phyloP scores from a whole-genome alignment of 2,113 vertebrate species.

The Dicrurus megarhynchus region DNA sequence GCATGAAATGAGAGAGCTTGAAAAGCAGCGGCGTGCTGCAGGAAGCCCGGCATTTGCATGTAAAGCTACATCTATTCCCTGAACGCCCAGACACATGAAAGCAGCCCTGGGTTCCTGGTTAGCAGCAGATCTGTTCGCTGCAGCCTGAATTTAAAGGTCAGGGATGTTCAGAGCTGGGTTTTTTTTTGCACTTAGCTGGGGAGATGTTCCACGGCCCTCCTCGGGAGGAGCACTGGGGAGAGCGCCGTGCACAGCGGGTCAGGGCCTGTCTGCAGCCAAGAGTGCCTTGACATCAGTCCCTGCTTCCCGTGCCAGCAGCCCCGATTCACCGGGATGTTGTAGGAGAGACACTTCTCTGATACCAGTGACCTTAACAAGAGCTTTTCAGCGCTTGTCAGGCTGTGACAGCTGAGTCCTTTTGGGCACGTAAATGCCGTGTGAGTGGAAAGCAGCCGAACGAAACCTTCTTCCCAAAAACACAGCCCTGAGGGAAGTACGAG shows the following conservation, averaged over 20 bases:
- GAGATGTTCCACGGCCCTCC: background rate
- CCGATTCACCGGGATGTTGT: background rate
- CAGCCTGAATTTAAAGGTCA: slow-evolving; percentile 14
- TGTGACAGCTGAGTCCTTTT: background rate
- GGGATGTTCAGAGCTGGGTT: background rate
- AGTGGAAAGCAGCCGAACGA: background rate
- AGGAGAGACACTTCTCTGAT: background rate
- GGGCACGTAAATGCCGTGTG: background rate
- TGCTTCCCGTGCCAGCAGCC: background rate
- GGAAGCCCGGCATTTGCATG: slow-evolving; percentile 19
- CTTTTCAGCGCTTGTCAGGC: background rate
- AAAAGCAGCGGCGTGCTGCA: background rate
- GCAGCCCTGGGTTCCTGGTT: background rate
- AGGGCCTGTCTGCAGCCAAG: background rate
- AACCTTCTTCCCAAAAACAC: background rate
- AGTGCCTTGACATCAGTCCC: background rate
- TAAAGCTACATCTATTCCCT: slow-evolving; percentile 2
- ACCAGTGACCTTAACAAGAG: background rate
- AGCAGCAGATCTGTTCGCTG: background rate
- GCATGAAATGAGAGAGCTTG: background rate
- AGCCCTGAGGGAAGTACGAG: background rate
- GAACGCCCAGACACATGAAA: background rate
- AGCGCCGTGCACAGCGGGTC: background rate
- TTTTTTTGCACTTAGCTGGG: background rate
- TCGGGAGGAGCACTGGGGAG: accelerated